Conservation (phyloP, 2,797 vertebrate species). For the Centroberyx gerrardi region DNA sequence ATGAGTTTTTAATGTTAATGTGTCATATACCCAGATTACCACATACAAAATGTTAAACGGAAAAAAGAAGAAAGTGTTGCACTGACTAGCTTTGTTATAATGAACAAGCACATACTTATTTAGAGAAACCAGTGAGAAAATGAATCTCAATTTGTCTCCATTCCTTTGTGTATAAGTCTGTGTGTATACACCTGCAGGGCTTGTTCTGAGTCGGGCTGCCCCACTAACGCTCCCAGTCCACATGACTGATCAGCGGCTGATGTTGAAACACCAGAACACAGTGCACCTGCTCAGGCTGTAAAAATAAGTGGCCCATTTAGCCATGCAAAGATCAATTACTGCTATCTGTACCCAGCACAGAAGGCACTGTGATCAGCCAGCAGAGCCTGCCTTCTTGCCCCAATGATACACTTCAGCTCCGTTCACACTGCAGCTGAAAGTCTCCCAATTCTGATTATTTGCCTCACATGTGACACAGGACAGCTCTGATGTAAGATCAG, state of each 20-base stretch:
- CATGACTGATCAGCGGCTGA: constrained; percentile 78
- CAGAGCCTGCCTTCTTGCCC: constrained; percentile 31
- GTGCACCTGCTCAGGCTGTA: constrained; percentile 77
- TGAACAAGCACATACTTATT: not conserved
- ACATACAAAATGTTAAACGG: not conserved
- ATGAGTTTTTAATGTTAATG: not conserved
- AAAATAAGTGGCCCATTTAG: constrained; percentile 83
- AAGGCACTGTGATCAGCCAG: constrained; percentile 32
- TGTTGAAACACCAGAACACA: constrained; percentile 65
- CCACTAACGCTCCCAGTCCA: constrained; percentile 75
- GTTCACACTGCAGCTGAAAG: constrained; percentile 22
- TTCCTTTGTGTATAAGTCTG: constrained; percentile 9
- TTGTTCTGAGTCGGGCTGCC: constrained; percentile 64
- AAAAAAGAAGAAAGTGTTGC: not conserved
- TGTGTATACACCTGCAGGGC: constrained; percentile 52
- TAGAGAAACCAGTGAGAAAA: not conserved
- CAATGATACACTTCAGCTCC: constrained; percentile 26
- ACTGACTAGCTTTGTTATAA: not conserved
- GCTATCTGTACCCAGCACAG: constrained; percentile 29
- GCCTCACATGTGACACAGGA: not conserved
- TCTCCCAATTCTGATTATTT: not conserved
- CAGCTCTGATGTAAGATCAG: not conserved
- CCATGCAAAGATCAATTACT: constrained; percentile 78
- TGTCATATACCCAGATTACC: not conserved
- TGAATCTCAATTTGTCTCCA: constrained; percentile 11